Evolutionary conservation across 2,113 vertebrate genomes (phyloP).

Genomic region (Proterorhinus semilunaris): DNA sequence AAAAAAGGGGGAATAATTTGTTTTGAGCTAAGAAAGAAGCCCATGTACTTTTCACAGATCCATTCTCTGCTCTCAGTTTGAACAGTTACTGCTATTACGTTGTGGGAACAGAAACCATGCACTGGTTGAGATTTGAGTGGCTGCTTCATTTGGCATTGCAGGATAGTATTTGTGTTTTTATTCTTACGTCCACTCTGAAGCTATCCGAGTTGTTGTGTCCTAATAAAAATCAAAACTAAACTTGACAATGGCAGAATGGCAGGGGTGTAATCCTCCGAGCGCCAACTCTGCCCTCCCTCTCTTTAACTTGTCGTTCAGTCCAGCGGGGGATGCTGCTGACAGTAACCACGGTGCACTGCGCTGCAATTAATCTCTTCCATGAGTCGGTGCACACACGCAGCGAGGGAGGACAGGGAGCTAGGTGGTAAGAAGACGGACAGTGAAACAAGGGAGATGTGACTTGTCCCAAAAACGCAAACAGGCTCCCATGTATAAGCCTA

Average conservation of each 20-base stretch:
- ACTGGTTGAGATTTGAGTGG: neutral
- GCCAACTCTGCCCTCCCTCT: slow-evolving; percentile 40
- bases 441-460: slow-evolving; percentile 38
- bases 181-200: too few species aligned
- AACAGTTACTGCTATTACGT: slow-evolving; percentile 2
- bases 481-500: slow-evolving; percentile 20
- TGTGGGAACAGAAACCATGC: too few species aligned
- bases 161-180: too few species aligned
- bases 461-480: slow-evolving; percentile 29
- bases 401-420: neutral
- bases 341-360: slow-evolving; percentile 56
- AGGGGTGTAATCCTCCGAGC: slow-evolving; percentile 33
- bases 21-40: neutral
- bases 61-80: slow-evolving; percentile 5
- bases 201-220: too few species aligned
- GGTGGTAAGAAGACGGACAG: slow-evolving; percentile 12
- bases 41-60: neutral
- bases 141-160: too few species aligned
- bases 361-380: slow-evolving; percentile 65
- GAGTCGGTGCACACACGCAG: slow-evolving; percentile 34
- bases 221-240: too few species aligned
- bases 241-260: too few species aligned
- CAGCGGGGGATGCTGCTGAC: slow-evolving; percentile 43
- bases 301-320: slow-evolving; percentile 33
- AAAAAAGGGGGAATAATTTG: slow-evolving; percentile 5